A percentile compares a stretch with the other conserved stretches of the same genome.
Conservation (phyloP, 2,113 vertebrate species). For the Poeciliopsis prolifica region DNA sequence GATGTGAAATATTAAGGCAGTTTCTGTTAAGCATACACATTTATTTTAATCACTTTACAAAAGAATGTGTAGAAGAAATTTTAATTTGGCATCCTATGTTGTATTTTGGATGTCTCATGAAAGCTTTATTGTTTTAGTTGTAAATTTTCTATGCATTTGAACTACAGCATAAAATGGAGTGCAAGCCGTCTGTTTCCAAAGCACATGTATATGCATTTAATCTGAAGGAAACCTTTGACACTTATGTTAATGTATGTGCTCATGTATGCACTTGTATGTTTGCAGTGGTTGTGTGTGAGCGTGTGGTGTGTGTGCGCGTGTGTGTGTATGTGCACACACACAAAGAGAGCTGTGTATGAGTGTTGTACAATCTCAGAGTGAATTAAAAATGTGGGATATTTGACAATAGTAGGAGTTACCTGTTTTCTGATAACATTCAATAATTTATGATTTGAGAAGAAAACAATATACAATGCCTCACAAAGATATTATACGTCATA, state of each 20-base stretch:
- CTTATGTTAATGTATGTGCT: conserved; percentile 47
- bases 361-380: conserved; percentile 65
- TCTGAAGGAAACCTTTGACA: conserved; percentile 55
- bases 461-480: too few species aligned
- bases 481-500: not conserved
- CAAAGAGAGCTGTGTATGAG: conserved; percentile 12
- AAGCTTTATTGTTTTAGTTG: conserved; percentile 73
- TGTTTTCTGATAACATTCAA: conserved; percentile 45
- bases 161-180: conserved; percentile 70
- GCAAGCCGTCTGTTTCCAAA: conserved; percentile 61
- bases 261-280: conserved; percentile 55
- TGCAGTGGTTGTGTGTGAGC: conserved; percentile 23
- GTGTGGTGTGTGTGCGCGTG: conserved; percentile 15
- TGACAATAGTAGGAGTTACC: conserved; percentile 37
- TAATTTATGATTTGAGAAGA: conserved; percentile 20
- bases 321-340: not conserved
- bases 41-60: conserved; percentile 69
- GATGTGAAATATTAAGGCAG: conserved; percentile 69
- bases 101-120: conserved; percentile 64
- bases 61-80: conserved; percentile 55
- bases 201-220: conserved; percentile 69
- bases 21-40: conserved; percentile 54
- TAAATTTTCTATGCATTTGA: conserved; percentile 78
- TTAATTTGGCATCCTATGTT: conserved; percentile 70
- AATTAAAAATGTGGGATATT: conserved; percentile 61